Evolutionary conservation across 2,888 invertebrate species (phyloP), one percentile per base, ranked within the genome.

Genomic region (Philonicus albiceps): DNA sequence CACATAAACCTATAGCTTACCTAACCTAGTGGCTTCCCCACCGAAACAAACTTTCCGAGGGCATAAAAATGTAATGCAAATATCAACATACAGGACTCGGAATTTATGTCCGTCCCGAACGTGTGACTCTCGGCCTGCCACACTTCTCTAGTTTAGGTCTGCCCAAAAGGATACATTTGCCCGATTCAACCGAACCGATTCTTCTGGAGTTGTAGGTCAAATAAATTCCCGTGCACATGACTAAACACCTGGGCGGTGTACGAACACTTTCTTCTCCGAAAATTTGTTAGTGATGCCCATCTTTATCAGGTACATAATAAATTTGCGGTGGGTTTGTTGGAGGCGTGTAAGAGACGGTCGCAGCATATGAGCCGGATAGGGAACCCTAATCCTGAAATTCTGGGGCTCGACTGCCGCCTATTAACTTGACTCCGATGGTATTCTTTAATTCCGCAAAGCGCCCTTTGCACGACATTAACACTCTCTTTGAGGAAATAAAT

Each of bases 401-500:
- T 16, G 19, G 27, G 64, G 64, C 64, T 22, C 64, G 22, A 22
- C 7, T 64, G 7, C 11, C 64, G 64, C 64, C 64, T 64, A 64
- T 64, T 64, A 64, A 64, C 64, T 64, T 64, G 13, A 13, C 22
- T 19, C 40, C 22, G 27, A 22, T 64, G 64, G 64, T 64, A 64
- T 74, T 74, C n/a, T 74, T 74, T 74, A 74, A 74, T 74, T 34
- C 74, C 31, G 27, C 34, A 34, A 34, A 74, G 19, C 74, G 74
- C 74, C 74, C 19, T 74, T 74, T 74, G 34, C 74, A 74, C 74
- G 31, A 74, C 31, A 74, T 74, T 74, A 74, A 74, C 31, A 74
- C 74, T 74, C n/a, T 16, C 16, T 74, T 74, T 34, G 74, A 34
- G 74, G 74, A 34, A 74, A 74, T 74, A 74, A 74, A 74, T 74